Evolutionary conservation across 30 jellyfish, hydroid and myxozoan genomes (phyloP), one percentile per base, ranked within the genome.

Genomic region (Turritopsis rubra): DNA sequence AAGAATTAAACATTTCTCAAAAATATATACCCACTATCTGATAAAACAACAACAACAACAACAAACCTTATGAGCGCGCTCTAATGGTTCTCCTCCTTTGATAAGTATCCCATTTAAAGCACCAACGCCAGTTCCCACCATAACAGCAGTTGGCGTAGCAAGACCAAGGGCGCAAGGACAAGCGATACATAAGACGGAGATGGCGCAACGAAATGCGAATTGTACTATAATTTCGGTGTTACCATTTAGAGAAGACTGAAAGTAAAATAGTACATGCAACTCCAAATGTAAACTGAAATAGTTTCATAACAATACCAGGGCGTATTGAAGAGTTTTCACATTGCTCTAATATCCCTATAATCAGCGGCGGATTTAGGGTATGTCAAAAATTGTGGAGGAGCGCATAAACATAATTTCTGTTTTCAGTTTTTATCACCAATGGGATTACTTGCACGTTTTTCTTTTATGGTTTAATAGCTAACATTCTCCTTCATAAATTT

Each of bases 111-210:
- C 99, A 88, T 90, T 90, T 83, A 79, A 93, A 1, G 99, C 99
- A 52, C 99, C 99, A 71, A 90, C 95, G 16, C 99, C 99, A 21
- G 99, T 95, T 30, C 97, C 97, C 75, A 91, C 97, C 98, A 91
- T 95, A 29, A 95, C 98, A 78, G 99, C 98, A 24, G 97, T 90
- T 8, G 99, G 99, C 24, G 98, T 95, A n/a, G 99, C 99, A 71
- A 95, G 95, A 29, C 99, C 99, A 18, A 95, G 88, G 28, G 99
- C 99, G 86, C 99, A 95, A 16, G 99, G 99, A 68, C 99, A 95
- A 13, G 99, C 99, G 52, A 95, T 92, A 77, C 94, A 83, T 26
- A 95, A 82, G 9, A 95, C 99, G 31, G 99, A 95, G 52, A 95
- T 88, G 52, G 99, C 98, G 85, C 96, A 85, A 19, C 96, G 97